phyloP scores from a whole-genome alignment of 1,140 invertebrate species.

The Drosophila baimaii region DNA sequence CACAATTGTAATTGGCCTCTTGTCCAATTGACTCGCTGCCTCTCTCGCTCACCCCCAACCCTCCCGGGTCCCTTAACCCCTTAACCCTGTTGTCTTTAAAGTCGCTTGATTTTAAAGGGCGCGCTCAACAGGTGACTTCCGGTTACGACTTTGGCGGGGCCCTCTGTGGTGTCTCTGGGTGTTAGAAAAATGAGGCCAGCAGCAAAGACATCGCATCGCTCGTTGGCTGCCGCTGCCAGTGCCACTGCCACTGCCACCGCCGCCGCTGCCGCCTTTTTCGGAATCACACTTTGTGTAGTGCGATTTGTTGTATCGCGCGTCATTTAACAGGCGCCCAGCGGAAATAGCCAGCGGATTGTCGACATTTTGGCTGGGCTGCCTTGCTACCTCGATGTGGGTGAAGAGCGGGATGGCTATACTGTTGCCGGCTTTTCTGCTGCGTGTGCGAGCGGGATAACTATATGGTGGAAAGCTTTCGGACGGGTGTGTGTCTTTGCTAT shows the following conservation, averaged over 20 bases:
- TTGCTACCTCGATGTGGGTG: conserved; percentile 5
- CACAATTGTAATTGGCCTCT: conserved; percentile 74
- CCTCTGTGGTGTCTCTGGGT: conserved; percentile 10
- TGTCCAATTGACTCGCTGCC: conserved; percentile 43
- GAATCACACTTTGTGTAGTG: conserved; percentile 70
- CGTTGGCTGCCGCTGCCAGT: conserved; percentile 44
- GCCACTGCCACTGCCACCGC: conserved; percentile 16
- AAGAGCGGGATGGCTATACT: conserved; percentile 32
- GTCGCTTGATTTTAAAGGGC: conserved; percentile 8
- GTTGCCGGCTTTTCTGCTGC: not conserved
- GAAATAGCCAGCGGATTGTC: conserved; percentile 34
- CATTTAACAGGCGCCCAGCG: conserved; percentile 69
- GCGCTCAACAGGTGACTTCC: conserved; percentile 29
- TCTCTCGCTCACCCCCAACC: not conserved
- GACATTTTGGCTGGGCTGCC: conserved; percentile 39
- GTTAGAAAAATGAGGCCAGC: conserved; percentile 58
- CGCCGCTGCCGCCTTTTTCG: conserved; percentile 28
- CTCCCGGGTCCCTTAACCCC: conserved; percentile 2
- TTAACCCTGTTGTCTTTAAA: conserved; percentile 2
- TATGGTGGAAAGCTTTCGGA: not conserved
- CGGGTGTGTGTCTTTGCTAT: conserved; percentile 31
- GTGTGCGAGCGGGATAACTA: conserved; percentile 15
- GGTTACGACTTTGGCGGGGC: conserved; percentile 9
- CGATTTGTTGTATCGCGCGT: conserved; percentile 82
- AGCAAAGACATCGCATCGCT: conserved; percentile 33